Base-by-base conservation (phyloP, 2,888 invertebrate species). In the Meghimatium bilineatum region DNA sequence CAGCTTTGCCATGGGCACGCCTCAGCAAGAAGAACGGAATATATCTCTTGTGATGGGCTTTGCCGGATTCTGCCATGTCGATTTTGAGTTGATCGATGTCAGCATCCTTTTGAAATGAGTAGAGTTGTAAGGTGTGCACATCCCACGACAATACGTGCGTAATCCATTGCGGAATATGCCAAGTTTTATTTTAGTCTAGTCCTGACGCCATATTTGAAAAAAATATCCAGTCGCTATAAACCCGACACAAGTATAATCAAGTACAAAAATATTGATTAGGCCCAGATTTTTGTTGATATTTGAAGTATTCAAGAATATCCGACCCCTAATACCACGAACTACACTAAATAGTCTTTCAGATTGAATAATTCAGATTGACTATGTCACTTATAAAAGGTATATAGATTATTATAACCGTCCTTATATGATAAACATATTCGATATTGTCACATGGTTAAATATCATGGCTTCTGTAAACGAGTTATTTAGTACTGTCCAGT, bases 21-120 rank as follows among this genome's bases (percentile, higher is more conserved):
- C 80, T 72, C 34, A 80, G 77, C 66, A 84, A 66, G 71, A 84
- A 84, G 32, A 80, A 79, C 1, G 84, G 84, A n/a, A 84, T 80
- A 74, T 84, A 84, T 34, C 80, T 74, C 80, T 36, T 69, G 8
- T 38, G 69, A 71, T 36, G 52, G 20, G 75, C n/a, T n/a, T 49
- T 67, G 52, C 32, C 32, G 20, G 84, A 63, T 63, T 84, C 84
- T 26, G 80, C 84, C 80, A 83, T 83, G 56, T 36, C 67, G 71
- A n/a, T 66, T 44, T 14, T 44, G 26, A 23, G 17, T 26, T 44
- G 32, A 44, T 34, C 29, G 20, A 26, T 44, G 29, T 74, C 44
- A 74, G 29, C 81, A 81, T 82, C 52, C 49, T 82, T 66, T 32
- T 49, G 23, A 44, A 12, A 14, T n/a, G 29, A 38, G 20, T 44